Evolutionary conservation across 2,888 invertebrate species (phyloP).

Genomic region (Dendrolimus houi): DNA sequence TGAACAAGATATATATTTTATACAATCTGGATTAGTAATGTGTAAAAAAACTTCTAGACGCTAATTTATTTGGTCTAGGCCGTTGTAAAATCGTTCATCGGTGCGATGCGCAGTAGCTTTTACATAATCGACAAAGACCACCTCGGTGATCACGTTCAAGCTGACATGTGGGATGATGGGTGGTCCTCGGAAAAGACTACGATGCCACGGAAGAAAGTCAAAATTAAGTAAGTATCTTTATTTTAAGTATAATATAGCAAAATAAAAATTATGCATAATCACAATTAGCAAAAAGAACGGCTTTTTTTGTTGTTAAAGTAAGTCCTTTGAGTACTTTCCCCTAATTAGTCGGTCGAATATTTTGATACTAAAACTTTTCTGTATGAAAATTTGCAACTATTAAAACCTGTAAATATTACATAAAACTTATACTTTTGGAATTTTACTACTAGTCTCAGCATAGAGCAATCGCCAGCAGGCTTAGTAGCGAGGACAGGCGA

Average conservation of each 20-base stretch:
- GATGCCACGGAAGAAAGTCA: constrained; percentile 69
- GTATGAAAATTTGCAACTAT: no score
- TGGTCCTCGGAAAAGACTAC: constrained; percentile 48
- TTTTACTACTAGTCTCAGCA: constrained; percentile 39
- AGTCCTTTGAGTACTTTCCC: no score
- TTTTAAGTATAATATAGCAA: not conserved
- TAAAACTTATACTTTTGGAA: no score
- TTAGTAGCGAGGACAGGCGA: constrained; percentile 66
- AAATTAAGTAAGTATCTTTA: constrained; percentile 51
- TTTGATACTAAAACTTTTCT: no score
- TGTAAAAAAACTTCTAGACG: no score
- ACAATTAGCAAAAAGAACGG: no score
- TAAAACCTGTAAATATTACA: no score
- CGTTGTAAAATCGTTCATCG: constrained; percentile 73
- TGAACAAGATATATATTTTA: no score
- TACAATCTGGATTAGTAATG: no score
- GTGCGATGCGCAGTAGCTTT: constrained; percentile 75
- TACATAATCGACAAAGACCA: constrained; percentile 69
- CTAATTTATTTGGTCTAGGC: constrained; percentile 40
- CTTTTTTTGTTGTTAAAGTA: no score
- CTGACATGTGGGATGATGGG: constrained; percentile 79
- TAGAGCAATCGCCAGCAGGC: constrained; percentile 70
- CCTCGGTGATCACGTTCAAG: constrained; percentile 49
- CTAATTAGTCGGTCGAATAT: no score
- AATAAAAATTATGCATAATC: no score